Evolutionary conservation across 2,888 invertebrate genomes (phyloP), one percentile per base, ranked within the genome.

Genomic region (Hoplodrina ambigua): DNA sequence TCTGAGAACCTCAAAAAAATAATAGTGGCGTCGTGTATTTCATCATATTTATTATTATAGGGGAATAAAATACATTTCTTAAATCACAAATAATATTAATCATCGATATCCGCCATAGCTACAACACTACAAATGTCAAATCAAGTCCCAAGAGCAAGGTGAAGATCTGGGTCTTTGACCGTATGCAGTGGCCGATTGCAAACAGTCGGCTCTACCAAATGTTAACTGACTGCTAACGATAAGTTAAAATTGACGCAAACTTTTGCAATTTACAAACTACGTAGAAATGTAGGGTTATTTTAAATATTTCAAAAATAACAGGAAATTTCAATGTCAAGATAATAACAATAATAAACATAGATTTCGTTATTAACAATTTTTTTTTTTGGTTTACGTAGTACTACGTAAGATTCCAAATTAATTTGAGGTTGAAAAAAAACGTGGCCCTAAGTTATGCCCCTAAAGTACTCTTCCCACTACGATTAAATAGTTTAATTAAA

Each of bases 121-220:
- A 73, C 93, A 86, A 59, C 93, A 88, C 93, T 93, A 90, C 11
- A 59, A 75, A 87, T 88, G 92, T 92, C 93, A 94, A 93, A 93
- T 91, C 88, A 86, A 87, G 91, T 89, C 83, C 89, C 90, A 94
- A 95, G 95, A 95, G 94, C 94, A 94, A 95, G 94, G 94, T 94
- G 94, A 94, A 92, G 94, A 96, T 95, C 92, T 95, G 90, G 95
- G 95, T 94, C 95, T 94, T 94, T 95, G 95, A 95, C 95, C 95
- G 94, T 88, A 88, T 87, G 87, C 86, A 81, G 84, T 81, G 84
- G 85, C 85, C 85, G 81, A 78, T 77, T 75, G 75, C 75, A 66
- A 78, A 78, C 71, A 78, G 46, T 56, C 4, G 58, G 6, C 10
- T 58, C 57, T 30, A 71, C 72, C 54, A 37, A n/a, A 1, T 11